Evolutionary conservation across 2,113 vertebrate species (phyloP).

Genomic region (Macroglossus sobrinus): DNA sequence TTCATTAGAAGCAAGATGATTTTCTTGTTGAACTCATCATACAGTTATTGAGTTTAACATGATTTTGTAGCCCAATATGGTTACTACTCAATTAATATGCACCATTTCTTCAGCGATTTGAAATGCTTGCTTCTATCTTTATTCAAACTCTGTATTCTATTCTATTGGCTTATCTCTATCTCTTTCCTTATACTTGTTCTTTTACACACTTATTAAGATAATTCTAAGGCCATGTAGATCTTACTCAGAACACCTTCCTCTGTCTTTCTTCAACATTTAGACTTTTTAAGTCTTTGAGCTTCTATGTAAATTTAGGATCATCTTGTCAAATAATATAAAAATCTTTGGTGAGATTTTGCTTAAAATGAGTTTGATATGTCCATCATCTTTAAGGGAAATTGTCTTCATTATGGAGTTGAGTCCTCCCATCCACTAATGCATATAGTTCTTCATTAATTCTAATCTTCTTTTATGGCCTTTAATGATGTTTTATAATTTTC

Average conservation of each 20-base stretch:
- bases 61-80: background rate
- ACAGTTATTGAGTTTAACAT: background rate
- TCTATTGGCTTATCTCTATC: background rate
- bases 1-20: constrained; percentile 19
- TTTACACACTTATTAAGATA: background rate
- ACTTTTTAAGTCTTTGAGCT: background rate
- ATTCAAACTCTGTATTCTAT: background rate
- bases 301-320: background rate
- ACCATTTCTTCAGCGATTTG: background rate
- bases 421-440: background rate
- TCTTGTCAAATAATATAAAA: background rate
- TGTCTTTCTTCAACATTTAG: background rate
- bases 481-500: background rate
- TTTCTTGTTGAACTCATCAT: constrained; percentile 28
- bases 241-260: background rate
- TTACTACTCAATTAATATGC: background rate
- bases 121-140: background rate
- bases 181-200: background rate
- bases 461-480: background rate
- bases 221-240: background rate
- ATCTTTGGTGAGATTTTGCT: background rate
- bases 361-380: background rate
- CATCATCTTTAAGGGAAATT: background rate
- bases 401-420: background rate
- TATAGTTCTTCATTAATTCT: background rate